Evolutionary conservation across 2,113 vertebrate species (phyloP), one percentile per base, ranked within the genome.

Genomic region (Garra rufa): DNA sequence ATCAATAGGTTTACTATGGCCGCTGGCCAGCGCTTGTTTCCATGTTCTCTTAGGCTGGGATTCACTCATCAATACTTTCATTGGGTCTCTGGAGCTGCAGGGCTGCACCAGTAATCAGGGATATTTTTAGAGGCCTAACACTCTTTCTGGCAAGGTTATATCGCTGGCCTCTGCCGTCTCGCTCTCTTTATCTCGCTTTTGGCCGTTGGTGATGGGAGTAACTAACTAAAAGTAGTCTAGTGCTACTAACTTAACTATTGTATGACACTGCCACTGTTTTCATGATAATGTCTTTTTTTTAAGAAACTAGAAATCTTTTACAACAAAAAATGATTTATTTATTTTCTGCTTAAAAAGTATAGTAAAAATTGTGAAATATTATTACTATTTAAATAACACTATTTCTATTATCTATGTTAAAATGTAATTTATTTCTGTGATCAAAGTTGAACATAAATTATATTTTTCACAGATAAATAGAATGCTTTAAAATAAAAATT

Each of bases 1-100:
- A 96, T 96, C 95, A 92, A 95, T 97, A 96, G 93, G 90, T 92
- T 96, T 95, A 91, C 94, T 93, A 91, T 91, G 94, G 92, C 94
- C 94, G 93, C 93, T 87, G 92, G 94, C 94, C 95, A 94, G 94
- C 85, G 84, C 90, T 93, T 91, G 85, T 91, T 95, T 92, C 73
- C 86, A 65, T 69, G 69, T 57, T 69, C 83, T 87, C 73, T 79
- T 86, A 83, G 88, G 88, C 90, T 91, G 90, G 88, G 92, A 92
- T 94, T 89, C 89, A 86, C 93, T 94, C 93, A 95, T 96, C 95
- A 92, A 94, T 96, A 93, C 34, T 88, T 91, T 90, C 89, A 91
- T 93, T 95, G 91, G 90, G 85, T 90, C 93, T 70, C 88, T 89
- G 91, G 88, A 87, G 91, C 92, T 90, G 78, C 90, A 89, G 75